Evolutionary conservation across 1,140 invertebrate genomes (phyloP), one percentile per base, ranked within the genome.

Genomic region (Bombus huntii): DNA sequence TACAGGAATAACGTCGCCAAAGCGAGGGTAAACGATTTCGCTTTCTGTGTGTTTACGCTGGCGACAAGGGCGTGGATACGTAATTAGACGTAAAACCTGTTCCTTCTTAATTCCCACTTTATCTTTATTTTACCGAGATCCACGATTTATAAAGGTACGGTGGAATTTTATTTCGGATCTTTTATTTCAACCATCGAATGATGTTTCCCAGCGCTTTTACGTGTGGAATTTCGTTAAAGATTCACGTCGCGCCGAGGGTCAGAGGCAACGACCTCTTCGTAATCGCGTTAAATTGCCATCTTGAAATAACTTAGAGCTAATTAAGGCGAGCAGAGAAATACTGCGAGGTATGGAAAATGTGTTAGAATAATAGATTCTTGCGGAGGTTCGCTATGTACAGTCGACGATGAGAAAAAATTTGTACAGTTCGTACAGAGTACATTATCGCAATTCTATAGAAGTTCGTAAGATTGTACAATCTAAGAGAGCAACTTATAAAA

Each of bases 21-120:
- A 85, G 86, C 89, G 78, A 86, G 78, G 85, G 81, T 92, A 91
- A 87, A 87, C 88, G 88, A 87, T 91, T 90, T 85, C 83, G 65
- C 39, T 87, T 77, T 81, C 34, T 68, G 81, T 66, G 89, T 86
- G 83, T 89, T 87, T 81, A 83, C 88, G 79, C 53, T 66, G 62
- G 57, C 70, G 44, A 31, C 6, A 13, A 66, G 13, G 77, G 72
- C 73, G 62, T 66, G 57, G 75, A 68, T 42, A 80, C 72, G 79
- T 89, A 89, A 89, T 89, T 89, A 76, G 79, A 89, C 82, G 73
- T 39, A 77, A 81, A 79, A 86, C 39, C 57, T 47, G 57, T 47
- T 73, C 71, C 59, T n/a, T 80, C 85, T 78, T 66, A 82, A 74
- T 25, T 44, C 42, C 62, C 39, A 18, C 47, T 65, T 37, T 62